Base-by-base conservation (phyloP, 2,113 vertebrate genomes). In the Heterotilapia buettikoferi region DNA sequence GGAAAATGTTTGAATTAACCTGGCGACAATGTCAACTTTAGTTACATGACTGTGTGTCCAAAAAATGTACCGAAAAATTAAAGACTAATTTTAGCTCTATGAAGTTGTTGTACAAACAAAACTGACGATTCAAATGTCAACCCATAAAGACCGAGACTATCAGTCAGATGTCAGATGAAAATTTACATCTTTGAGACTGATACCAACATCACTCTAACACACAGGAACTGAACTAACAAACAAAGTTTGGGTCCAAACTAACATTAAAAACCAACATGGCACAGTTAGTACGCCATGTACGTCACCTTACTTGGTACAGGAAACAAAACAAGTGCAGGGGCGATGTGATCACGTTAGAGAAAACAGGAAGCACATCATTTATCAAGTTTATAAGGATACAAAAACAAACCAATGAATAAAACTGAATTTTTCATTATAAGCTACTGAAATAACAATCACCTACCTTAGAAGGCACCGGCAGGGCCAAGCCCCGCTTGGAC, bases 381-480 rank as follows among this genome's bases (percentile, higher is more conserved):
- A 86, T 82, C 50, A 57, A 88, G 85, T 52, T 82, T 57, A 33
- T 11, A 36, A 73, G 9, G 8, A 26, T 29, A 54, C 13, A 43
- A 54, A 31, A 36, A 8, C 18, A 2, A 21, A 40, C 13, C 38
- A 45, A 21, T 19, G 2, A 45, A 2, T 31, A 29, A 50, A 12
- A 19, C 6, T 8, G 6, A 11, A 11, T 40, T 43, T 45, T 76
- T 14, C 6, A 13, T 3, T 38, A 31, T 79, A 80, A 31, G 13
- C 6, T 24, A 19, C 10, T 26, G 57, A 13, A 12, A 19, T 7
- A 7, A 33, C 4, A 0, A 12, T 33, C 19, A 63, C 95, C 33
- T 92, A 96, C 96, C 95, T 95, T 91, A 84, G 86, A 61, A 1
- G 9, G 78, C 83, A 92, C 83, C 0, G 93, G 90, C 73, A 94